Base-by-base conservation (phyloP, 2,797 vertebrate genomes). In the Muraenolepis orangiensis region DNA sequence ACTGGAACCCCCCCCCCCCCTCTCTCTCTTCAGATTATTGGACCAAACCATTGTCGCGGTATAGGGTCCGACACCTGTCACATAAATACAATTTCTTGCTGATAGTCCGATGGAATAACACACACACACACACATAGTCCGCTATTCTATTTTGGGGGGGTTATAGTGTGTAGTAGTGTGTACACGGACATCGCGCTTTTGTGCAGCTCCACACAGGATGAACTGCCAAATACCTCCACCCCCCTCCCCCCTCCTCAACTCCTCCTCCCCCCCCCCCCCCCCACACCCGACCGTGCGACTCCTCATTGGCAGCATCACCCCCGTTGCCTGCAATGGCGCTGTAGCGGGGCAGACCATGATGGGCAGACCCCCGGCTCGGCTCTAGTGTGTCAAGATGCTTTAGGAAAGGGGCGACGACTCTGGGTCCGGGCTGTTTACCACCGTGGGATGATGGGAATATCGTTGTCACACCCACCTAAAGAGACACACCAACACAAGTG, bases 271-370 rank as follows among this genome's bases (percentile, higher is more conserved):
- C 2, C 34, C 81, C 82, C 75, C 51, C 70, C 77, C 85, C 88
- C 76, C 88, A n/a, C n/a, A n/a, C 90, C 92, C 84, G 64, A 79
- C 79, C 84, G 87, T 85, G 86, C 80, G 81, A 74, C 89, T 83
- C 66, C 89, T 83, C 66, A 31, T 31, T 31, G 88, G 89, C 91
- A 82, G 87, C 85, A 88, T 88, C 92, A 85, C 77, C 88, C 89
- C 88, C 89, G 42, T 87, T 78, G 90, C 87, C 92, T 90, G 93
- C 92, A 93, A 94, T 94, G 94, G 92, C 87, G 90, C 81, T 89
- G 86, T 81, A 87, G 91, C 87, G 81, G 84, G 85, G 71, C 80
- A 79, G 81, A 81, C 72, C 81, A 75, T 77, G 76, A n/a, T n/a
- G n/a, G 78, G 85, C 78, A 74, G 84, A 84, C 42, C 42, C 42